These are phyloP conservation scores for Typhlichthys eigenmanni DNA, from an alignment of 2,797 vertebrate genomes.

Conservation along the genomic window DNA sequence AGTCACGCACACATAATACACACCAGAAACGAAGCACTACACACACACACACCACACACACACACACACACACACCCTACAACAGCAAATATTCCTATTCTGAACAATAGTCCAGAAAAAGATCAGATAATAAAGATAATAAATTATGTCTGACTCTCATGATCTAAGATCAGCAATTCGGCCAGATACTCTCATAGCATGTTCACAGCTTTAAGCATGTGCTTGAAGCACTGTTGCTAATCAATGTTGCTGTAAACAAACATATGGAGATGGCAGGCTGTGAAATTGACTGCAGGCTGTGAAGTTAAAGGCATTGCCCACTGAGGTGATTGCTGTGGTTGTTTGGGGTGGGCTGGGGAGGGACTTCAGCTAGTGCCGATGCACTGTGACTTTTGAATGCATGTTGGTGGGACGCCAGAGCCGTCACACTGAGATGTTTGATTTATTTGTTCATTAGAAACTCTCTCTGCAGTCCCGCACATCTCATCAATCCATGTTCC, in stretches of 20 bases:
- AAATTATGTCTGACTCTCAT: too few species aligned
- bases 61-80: too few species aligned
- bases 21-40: too few species aligned
- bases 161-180: too few species aligned
- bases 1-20: too few species aligned
- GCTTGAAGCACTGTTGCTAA: conserved; percentile 66
- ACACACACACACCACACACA: too few species aligned
- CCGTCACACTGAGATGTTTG: conserved; percentile 62
- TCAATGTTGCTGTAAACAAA: conserved; percentile 73
- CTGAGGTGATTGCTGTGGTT: conserved; percentile 63
- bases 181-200: too few species aligned
- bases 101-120: too few species aligned
- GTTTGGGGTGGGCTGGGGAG: conserved; percentile 55
- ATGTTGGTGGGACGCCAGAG: conserved; percentile 35
- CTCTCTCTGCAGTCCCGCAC: conserved; percentile 52
- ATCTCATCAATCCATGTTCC: conserved; percentile 70
- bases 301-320: conserved; percentile 68
- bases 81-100: too few species aligned
- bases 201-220: conserved; percentile 49
- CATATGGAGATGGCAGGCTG: conserved; percentile 73
- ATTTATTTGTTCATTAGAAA: conserved; percentile 76
- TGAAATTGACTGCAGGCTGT: conserved; percentile 76
- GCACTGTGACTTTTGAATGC: conserved; percentile 58
- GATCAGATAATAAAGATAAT: too few species aligned
- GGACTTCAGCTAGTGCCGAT: conserved; percentile 71